phyloP scores from a whole-genome alignment of 2,797 vertebrate genomes.

The Amblyraja radiata region DNA sequence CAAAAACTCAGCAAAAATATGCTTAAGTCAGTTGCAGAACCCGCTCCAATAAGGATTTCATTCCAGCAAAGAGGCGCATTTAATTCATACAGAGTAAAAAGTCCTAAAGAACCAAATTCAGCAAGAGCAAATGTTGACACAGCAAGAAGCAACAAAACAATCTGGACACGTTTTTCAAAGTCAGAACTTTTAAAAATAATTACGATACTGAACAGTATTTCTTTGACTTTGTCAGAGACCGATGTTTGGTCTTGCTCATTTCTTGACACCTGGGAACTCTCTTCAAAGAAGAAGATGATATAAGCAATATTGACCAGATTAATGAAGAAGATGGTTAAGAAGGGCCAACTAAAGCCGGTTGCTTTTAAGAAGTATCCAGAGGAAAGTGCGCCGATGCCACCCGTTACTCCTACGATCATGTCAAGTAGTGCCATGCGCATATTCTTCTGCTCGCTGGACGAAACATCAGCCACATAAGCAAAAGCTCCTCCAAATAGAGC shows the following conservation, averaged over 20 bases:
- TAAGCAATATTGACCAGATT: conserved; percentile 68
- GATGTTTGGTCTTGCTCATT: conserved; percentile 44
- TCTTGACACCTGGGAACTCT: conserved; percentile 54
- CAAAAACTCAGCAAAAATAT: conserved; percentile 76
- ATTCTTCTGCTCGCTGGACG: conserved; percentile 69
- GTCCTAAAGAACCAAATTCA: conserved; percentile 57
- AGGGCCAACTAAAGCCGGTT: conserved; percentile 80
- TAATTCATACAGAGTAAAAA: conserved; percentile 79
- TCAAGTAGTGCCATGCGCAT: conserved; percentile 81
- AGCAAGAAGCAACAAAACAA: conserved; percentile 66
- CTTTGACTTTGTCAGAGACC: conserved; percentile 53
- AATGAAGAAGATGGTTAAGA: conserved; percentile 60
- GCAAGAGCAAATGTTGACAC: conserved; percentile 66
- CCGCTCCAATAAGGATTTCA: conserved; percentile 85
- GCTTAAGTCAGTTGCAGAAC: conserved; percentile 67
- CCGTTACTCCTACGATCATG: conserved; percentile 77
- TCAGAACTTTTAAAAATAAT: conserved; percentile 63
- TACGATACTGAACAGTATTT: conserved; percentile 64
- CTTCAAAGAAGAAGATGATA: conserved; percentile 69
- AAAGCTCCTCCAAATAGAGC: conserved; percentile 83
- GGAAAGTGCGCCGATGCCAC: conserved; percentile 70
- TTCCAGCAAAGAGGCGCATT: conserved; percentile 87
- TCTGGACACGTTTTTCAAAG: conserved; percentile 52
- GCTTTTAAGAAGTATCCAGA: conserved; percentile 81
- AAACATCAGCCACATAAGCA: conserved; percentile 79